Conservation (phyloP, 2,113 vertebrate species). For the Pituophis catenifer region DNA sequence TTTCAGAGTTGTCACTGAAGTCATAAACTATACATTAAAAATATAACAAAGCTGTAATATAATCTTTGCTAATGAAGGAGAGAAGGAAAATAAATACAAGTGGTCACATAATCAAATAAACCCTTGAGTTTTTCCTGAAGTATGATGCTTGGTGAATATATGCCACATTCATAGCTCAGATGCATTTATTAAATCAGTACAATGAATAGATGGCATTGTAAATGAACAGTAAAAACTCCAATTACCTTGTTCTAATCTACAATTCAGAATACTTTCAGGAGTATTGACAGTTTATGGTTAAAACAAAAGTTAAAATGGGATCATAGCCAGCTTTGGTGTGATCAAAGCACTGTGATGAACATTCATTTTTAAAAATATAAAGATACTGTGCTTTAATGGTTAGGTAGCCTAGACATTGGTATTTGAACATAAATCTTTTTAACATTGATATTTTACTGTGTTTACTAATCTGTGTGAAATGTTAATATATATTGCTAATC, state of each 20-base stretch:
- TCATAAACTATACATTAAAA: background rate
- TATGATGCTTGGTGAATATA: background rate
- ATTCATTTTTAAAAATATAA: background rate
- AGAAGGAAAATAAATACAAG: background rate
- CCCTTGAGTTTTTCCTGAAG: background rate
- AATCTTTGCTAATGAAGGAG: background rate
- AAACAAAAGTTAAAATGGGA: background rate
- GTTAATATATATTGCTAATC: no score
- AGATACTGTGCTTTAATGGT: no score
- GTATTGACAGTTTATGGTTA: background rate
- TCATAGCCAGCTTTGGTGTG: background rate
- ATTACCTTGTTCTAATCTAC: background rate
- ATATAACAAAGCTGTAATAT: background rate
- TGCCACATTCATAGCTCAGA: background rate
- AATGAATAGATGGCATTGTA: background rate
- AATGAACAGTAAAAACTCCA: background rate
- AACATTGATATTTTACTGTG: no score
- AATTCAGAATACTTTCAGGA: background rate
- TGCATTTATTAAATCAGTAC: background rate
- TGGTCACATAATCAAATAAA: background rate
- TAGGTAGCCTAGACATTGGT: no score
- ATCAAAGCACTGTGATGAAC: background rate
- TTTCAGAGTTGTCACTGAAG: background rate
- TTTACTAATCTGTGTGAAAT: no score
- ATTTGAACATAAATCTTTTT: no score